phyloP scores from a whole-genome alignment of 2,113 vertebrate genomes.

The Setophaga kirtlandii region DNA sequence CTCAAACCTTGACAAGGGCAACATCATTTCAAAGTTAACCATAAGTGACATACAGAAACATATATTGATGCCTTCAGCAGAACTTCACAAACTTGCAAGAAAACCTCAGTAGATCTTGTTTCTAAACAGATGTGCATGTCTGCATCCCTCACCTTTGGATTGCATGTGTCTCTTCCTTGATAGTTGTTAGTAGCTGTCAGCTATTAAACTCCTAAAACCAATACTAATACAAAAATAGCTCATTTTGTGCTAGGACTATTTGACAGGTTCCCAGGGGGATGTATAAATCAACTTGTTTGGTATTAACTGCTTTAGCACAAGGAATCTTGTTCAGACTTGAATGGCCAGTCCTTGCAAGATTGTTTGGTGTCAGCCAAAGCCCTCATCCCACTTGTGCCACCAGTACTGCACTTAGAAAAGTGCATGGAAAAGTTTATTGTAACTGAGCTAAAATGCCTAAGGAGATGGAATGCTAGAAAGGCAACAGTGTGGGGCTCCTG shows the following conservation, averaged over 20 bases:
- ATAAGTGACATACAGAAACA: background rate
- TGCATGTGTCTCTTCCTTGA: background rate
- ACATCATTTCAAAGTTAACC: background rate
- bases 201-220: background rate
- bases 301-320: background rate
- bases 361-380: background rate
- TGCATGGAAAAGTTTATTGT: background rate
- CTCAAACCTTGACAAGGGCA: background rate
- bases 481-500: accelerated
- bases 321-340: background rate
- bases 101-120: background rate
- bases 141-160: background rate
- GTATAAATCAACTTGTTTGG: background rate
- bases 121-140: background rate
- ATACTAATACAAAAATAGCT: accelerated
- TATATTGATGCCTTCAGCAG: background rate
- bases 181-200: background rate
- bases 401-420: background rate
- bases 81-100: background rate
- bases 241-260: background rate
- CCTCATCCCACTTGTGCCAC: background rate
- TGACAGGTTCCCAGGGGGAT: background rate
- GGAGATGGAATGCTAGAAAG: background rate
- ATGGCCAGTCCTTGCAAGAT: background rate
- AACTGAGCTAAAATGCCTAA: background rate